Percentiles rank a stretch among this genome's conserved stretches.
phyloP scores from a whole-genome alignment of 2,797 vertebrate species.

The Paratrypauchen microcephalus region DNA sequence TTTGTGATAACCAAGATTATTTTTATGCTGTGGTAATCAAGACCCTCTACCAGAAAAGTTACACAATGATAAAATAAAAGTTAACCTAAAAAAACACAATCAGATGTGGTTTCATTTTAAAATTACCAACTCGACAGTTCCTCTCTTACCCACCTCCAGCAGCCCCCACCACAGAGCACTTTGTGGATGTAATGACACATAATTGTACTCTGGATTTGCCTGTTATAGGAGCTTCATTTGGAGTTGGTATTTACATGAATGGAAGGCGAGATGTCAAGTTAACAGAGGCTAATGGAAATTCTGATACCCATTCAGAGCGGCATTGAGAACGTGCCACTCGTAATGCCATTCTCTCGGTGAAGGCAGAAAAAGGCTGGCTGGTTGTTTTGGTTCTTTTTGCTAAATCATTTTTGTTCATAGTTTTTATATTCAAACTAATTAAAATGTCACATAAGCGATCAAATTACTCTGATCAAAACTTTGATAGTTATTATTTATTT shows the following conservation, averaged over 20 bases:
- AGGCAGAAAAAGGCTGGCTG: slow-evolving; percentile 19
- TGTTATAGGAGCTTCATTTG: slow-evolving; percentile 46
- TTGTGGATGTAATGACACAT: slow-evolving; percentile 59
- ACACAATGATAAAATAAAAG: neutral
- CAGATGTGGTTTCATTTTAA: slow-evolving; percentile 50
- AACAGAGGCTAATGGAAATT: slow-evolving; percentile 56
- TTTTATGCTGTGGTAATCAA: no score
- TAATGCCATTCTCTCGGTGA: slow-evolving; percentile 19
- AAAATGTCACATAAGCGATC: no score
- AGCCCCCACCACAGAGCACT: slow-evolving; percentile 52
- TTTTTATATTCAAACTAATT: no score
- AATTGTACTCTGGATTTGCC: slow-evolving; percentile 63
- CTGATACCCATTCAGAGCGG: slow-evolving; percentile 44
- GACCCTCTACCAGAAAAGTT: no score
- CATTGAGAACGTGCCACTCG: slow-evolving; percentile 25
- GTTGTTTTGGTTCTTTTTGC: neutral
- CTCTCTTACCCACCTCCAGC: slow-evolving; percentile 26
- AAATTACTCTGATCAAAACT: no score
- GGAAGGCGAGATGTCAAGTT: slow-evolving; percentile 57
- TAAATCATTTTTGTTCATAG: no score
- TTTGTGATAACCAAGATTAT: no score
- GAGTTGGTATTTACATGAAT: slow-evolving; percentile 54
- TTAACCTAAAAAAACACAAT: slow-evolving; percentile 24
- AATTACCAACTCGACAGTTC: slow-evolving; percentile 51
- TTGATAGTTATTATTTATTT: no score